phyloP scores from a whole-genome alignment of 2,888 invertebrate genomes.

The Agriopis marginaria region DNA sequence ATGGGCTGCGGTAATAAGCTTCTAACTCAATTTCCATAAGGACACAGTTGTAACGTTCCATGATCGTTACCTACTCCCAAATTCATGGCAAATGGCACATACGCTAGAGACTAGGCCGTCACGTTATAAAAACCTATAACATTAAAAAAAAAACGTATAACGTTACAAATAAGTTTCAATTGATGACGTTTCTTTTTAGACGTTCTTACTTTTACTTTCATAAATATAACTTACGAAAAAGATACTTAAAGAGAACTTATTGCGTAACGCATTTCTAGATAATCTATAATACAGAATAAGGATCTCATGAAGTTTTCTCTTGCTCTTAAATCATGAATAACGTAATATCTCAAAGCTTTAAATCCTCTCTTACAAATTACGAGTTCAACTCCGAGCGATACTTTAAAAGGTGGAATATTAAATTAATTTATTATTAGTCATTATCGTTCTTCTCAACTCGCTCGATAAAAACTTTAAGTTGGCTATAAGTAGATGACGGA shows the following conservation, averaged over 20 bases:
- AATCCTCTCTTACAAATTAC: slow-evolving; percentile 18
- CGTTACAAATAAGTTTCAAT: slow-evolving; percentile 14
- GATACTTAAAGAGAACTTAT: neutral
- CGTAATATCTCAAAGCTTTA: slow-evolving; percentile 16
- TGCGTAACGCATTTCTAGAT: neutral
- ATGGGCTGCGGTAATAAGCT: neutral
- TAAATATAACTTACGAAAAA: neutral
- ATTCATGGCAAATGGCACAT: too few relatives aligned
- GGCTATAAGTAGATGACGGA: slow-evolving; percentile 27
- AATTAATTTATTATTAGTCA: slow-evolving; percentile 37
- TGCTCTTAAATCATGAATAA: slow-evolving; percentile 22
- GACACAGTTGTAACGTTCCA: too few relatives aligned
- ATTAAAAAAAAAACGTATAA: too few relatives aligned
- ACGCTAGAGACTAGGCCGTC: neutral
- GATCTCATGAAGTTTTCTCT: slow-evolving; percentile 11
- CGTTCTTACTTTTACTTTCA: neutral
- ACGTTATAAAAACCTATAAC: slow-evolving; percentile 19
- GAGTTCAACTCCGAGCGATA: slow-evolving; percentile 4
- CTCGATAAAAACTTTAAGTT: slow-evolving; percentile 26
- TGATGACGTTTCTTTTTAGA: slow-evolving; percentile 11
- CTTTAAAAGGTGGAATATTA: slow-evolving; percentile 15
- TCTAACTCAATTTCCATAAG: neutral
- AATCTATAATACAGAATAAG: slow-evolving; percentile 10
- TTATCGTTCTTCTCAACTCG: slow-evolving; percentile 29
- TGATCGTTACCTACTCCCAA: too few relatives aligned